Evolutionary conservation across 2,888 invertebrate species (phyloP), one percentile per base, ranked within the genome.

Genomic region (Dysmachus trigonus): DNA sequence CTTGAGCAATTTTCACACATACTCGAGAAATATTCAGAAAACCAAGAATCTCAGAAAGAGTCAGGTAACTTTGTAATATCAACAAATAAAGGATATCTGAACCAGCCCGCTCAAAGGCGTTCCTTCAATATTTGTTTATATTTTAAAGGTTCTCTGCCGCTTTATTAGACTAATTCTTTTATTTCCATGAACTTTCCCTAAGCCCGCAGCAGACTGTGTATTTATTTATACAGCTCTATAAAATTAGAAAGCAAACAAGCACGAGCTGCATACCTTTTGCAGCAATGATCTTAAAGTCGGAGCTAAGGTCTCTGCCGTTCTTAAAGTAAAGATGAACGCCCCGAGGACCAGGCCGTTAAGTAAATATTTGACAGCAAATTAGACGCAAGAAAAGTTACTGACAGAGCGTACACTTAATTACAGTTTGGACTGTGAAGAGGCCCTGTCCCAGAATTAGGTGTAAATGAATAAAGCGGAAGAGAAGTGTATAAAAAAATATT

Each of bases 91-190:
- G 27, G 47, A 30, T 41, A 15, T 47, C 27, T 47, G 47, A 47
- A 13, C 30, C 22, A n/a, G 1, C 7, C 22, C 1, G 15, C 6
- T 18, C 30, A 35, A 10, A 77, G 77, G 77, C 30, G 47, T 77
- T 77, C 77, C 2, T 77, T 47, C 35, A 77, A 77, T 77, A 77
- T 77, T 77, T 77, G 62, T 62, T 62, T 27, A 77, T 77, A 47
- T 77, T n/a, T 77, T 77, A 47, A 77, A 77, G 27, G 41, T 77
- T 30, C 47, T 77, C 30, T 27, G 22, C 15, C 77, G 62, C 27
- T 62, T 77, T 77, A 77, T 77, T 47, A 77, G 47, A 15, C 30
- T 77, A 27, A 27, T 77, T 41, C 62, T 27, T 77, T 77, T 77
- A 41, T 77, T 77, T 47, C 30, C 27, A 77, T 77, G 47, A 77